phyloP scores from a whole-genome alignment of 2,797 vertebrate species.

The Miichthys miiuy region DNA sequence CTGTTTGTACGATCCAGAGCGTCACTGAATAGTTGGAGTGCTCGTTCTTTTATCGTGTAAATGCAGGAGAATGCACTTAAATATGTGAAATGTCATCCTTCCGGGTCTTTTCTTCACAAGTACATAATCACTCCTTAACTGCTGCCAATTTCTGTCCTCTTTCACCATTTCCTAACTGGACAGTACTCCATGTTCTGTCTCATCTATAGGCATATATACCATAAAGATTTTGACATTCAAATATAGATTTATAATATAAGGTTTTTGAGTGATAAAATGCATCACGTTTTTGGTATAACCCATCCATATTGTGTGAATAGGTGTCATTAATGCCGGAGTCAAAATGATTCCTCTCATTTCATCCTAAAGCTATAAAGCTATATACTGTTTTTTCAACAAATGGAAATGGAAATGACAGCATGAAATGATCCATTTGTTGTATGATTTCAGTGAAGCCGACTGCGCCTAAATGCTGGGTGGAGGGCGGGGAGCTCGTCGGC shows the following conservation, averaged over 20 bases:
- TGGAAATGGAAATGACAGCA: constrained; percentile 8
- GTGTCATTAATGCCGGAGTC: neutral
- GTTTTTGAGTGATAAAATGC: neutral
- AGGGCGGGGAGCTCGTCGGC: constrained; percentile 72
- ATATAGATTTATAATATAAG: neutral
- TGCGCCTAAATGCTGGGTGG: constrained; percentile 81
- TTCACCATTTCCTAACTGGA: neutral
- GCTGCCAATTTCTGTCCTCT: neutral
- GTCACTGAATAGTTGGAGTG: neutral
- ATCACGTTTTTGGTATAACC: neutral
- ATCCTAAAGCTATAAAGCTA: neutral
- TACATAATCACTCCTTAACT: neutral
- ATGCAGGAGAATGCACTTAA: neutral
- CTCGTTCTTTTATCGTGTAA: neutral
- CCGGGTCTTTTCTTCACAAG: neutral
- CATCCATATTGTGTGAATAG: neutral
- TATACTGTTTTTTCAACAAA: neutral
- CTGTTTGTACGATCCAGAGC: neutral
- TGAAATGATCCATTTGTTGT: constrained; percentile 39
- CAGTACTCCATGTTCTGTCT: neutral
- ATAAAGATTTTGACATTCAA: neutral
- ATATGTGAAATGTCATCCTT: neutral
- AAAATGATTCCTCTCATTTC: constrained; percentile 8
- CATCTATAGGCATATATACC: neutral
- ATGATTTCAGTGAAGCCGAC: constrained; percentile 80